Evolutionary conservation across 2,888 invertebrate species (phyloP), one percentile per base, ranked within the genome.

Genomic region (Imbricaverruca yamaguchii): DNA sequence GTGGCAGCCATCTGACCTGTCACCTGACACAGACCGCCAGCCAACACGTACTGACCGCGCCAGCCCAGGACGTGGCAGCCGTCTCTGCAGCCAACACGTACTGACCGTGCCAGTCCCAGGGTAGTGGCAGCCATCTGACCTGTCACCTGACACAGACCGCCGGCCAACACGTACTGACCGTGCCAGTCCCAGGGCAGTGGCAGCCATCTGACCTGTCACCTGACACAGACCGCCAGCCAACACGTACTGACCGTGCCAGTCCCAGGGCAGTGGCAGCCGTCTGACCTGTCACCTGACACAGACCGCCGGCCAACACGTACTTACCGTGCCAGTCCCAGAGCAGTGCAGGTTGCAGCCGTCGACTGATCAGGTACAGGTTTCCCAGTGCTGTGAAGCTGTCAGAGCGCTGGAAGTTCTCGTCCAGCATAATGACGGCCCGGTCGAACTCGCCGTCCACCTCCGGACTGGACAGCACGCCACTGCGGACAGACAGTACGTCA

Each of bases 341-440:
- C 15, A 6, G 12, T 1, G 18, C 78, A 4, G 18, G 56, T 12
- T 56, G 78, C 56, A 57, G 56, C 12, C 56, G 57, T 10, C 78
- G 56, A 23, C 57, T 56, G 56, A 78, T 7, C n/a, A 78, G 78
- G 23, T 78, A 78, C 10, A 78, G 23, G 80, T 61, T 81, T 23
- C 80, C 81, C 80, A 81, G 78, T 12, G 81, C 81, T n/a, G 81
- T 81, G 80, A 81, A 81, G 57, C 81, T 63, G 15, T 67, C 59
- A 21, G 63, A 23, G 12, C 39, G 67, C 15, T 80, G 39, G n/a
- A 67, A 80, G 55, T 80, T 55, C 8, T 67, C 39, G 67, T 80
- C 67, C 53, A 80, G 61, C 55, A 80, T 39, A 23, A 69, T 59
- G 56, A 65, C 65, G 25, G 56, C 65, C n/a, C 77, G 25, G 63